These are phyloP conservation scores for Tapera naevia DNA, from an alignment of 2,797 vertebrate species.

Conservation along the genomic window DNA sequence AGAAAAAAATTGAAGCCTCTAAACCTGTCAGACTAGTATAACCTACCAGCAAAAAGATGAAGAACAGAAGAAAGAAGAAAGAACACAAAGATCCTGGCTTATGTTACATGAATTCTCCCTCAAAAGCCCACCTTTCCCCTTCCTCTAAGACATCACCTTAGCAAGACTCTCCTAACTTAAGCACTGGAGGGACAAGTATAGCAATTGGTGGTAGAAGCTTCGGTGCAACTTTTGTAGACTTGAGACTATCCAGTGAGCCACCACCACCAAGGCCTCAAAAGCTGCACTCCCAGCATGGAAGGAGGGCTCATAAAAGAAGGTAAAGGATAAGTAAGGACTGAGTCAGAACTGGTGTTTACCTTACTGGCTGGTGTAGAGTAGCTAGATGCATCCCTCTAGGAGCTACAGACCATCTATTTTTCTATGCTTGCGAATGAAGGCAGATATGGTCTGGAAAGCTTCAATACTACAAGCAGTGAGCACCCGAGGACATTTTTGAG, in stretches of 20 bases:
- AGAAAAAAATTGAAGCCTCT: neutral
- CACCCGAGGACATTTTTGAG: fast-evolving
- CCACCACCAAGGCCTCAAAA: neutral
- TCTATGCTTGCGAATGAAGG: neutral
- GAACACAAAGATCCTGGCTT: neutral
- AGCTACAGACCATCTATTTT: neutral
- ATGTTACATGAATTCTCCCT: neutral
- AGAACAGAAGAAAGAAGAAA: neutral
- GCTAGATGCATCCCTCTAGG: neutral
- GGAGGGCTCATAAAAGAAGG: fast-evolving
- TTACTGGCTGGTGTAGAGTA: neutral
- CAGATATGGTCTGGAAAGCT: neutral
- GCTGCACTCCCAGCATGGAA: fast-evolving
- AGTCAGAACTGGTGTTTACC: neutral
- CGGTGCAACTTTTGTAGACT: neutral
- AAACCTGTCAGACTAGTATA: neutral
- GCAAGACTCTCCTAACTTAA: neutral
- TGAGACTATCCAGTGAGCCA: neutral
- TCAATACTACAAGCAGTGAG: neutral
- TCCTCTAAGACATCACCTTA: neutral
- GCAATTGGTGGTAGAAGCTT: neutral
- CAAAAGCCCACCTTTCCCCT: neutral
- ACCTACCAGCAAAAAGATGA: neutral
- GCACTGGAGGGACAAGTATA: neutral
- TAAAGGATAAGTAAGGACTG: neutral